Conservation (phyloP, 92 coral and sea anemone genomes). For the Heteractis magnifica region DNA sequence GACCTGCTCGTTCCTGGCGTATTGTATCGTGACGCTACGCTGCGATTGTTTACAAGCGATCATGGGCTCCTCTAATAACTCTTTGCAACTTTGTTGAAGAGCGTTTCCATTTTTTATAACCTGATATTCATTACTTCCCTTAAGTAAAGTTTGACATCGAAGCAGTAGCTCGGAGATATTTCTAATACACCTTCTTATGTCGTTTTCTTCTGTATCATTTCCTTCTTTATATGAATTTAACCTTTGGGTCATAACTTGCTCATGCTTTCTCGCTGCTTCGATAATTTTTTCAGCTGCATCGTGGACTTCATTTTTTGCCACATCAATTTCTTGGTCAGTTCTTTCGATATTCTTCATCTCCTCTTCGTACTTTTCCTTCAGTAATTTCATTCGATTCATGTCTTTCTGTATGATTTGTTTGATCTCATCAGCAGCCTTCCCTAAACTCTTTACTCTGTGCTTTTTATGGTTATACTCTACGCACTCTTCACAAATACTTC, state of each 20-base stretch:
- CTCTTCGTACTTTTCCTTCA: not conserved
- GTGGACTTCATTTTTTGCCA: not conserved
- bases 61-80: not conserved
- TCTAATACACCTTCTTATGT: too few relatives aligned
- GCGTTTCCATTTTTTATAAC: not conserved
- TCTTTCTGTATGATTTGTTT: not conserved
- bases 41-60: not conserved
- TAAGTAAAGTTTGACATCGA: too few relatives aligned
- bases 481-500: constrained; percentile 6
- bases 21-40: not conserved
- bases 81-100: not conserved
- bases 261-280: not conserved
- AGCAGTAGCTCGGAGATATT: too few relatives aligned
- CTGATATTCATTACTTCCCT: too few relatives aligned
- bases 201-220: too few relatives aligned
- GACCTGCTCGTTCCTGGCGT: not conserved
- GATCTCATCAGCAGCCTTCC: not conserved
- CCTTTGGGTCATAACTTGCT: not conserved
- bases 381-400: not conserved
- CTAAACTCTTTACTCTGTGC: constrained; percentile 2
- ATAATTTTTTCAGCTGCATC: not conserved
- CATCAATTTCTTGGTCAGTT: not conserved
- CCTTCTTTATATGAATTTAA: not conserved
- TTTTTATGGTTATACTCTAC: not conserved
- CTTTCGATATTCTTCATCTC: not conserved